Evolutionary conservation across 2,888 invertebrate species (phyloP), one percentile per base, ranked within the genome.

Genomic region (Allygus modestus): DNA sequence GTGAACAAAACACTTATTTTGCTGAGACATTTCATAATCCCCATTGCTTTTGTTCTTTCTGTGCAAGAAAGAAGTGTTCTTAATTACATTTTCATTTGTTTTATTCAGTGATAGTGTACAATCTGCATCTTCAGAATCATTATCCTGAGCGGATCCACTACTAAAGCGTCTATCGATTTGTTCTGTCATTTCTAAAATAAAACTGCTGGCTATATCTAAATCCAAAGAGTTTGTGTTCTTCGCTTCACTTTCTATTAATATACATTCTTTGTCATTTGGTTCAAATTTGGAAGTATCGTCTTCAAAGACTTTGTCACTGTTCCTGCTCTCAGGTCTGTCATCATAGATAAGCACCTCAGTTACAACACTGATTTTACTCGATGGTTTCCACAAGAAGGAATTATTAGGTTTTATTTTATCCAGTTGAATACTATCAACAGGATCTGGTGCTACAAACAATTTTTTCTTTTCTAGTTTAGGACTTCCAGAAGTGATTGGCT

Each of bases 311-410:
- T 28, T 33, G 37, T 31, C 51, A 79, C 23, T 58, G 26, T 2
- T 28, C 23, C 23, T 23, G 11, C 54, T 58, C 12, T 58, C 79
- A 58, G 79, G 79, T 37, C 79, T 79, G 23, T 79, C 79, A 58
- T 79, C 79, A 79, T 79, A 79, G 31, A 79, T 79, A n/a, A 58
- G 79, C 28, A 79, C 58, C 12, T 79, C 79, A 17, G 79, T 79
- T 54, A 79, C 28, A 15, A 79, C 28, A 58, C 37, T 54, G 0
- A 79, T 79, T 79, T 20, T 58, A 15, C 75, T 41, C 7, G 41
- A 43, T 31, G 83, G 61, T 28, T 75, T 83, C 83, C 83, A 83
- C 37, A 83, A 75, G 73, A 83, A 83, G 33, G 83, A 83, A 58
- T 23, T 83, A 41, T 83, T 83, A 28, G 83, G 83, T 37, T 61